Conservation (phyloP, 2,888 invertebrate species). For the Euphydryas editha region DNA sequence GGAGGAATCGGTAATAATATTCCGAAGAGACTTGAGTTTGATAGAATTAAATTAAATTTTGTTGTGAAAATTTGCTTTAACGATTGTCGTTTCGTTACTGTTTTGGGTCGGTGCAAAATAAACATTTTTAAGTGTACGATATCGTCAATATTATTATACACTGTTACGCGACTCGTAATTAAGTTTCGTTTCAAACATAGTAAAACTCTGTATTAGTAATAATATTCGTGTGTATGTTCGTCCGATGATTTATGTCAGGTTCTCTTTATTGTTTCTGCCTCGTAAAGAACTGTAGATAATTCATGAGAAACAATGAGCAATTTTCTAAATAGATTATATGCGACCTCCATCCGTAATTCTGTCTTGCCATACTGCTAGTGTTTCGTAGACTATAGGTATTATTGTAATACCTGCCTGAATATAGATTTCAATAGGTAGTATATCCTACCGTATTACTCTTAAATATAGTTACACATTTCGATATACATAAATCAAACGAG, state of each 20-base stretch:
- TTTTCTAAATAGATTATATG: constrained; percentile 80
- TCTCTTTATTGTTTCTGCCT: constrained; percentile 78
- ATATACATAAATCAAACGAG: constrained; percentile 13
- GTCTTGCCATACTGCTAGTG: constrained; percentile 82
- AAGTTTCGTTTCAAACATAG: constrained; percentile 67
- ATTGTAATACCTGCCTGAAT: constrained; percentile 54
- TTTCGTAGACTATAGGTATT: constrained; percentile 73
- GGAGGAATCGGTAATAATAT: constrained; percentile 42
- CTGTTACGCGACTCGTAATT: constrained; percentile 54
- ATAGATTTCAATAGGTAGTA: constrained; percentile 32
- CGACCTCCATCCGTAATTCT: constrained; percentile 80
- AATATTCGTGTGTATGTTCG: constrained; percentile 67
- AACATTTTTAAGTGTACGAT: constrained; percentile 49
- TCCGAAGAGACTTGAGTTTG: constrained; percentile 44
- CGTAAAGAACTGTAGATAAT: constrained; percentile 76
- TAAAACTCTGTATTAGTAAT: constrained; percentile 62
- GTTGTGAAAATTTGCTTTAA: constrained; percentile 48
- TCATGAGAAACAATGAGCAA: constrained; percentile 80
- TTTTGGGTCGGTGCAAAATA: constrained; percentile 53
- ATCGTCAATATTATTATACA: constrained; percentile 43
- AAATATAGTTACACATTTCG: constrained; percentile 10
- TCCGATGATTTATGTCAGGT: constrained; percentile 76
- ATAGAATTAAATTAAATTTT: constrained; percentile 34
- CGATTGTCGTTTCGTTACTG: constrained; percentile 54
- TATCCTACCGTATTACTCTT: constrained; percentile 17